These are phyloP conservation scores for Drosophila gunungcola DNA, from an alignment of 1,140 invertebrate genomes.

Conservation along the genomic window DNA sequence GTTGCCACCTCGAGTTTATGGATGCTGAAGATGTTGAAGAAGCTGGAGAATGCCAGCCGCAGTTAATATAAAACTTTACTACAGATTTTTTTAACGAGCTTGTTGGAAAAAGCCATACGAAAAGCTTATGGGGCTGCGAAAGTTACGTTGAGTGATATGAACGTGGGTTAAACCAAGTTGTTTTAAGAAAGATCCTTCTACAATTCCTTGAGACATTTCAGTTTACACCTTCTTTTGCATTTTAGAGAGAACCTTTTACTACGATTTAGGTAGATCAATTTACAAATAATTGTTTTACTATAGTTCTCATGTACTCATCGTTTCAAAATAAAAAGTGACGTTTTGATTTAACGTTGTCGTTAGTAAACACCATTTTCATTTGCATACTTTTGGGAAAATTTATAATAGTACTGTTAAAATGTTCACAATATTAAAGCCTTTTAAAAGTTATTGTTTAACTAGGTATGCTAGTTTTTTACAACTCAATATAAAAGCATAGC, in stretches of 20 bases:
- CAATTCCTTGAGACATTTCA: background rate
- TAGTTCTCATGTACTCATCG: too few species aligned
- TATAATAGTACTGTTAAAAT: too few species aligned
- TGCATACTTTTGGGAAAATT: background rate
- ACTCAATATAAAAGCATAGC: too few species aligned
- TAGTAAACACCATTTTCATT: background rate
- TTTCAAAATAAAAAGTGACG: too few species aligned
- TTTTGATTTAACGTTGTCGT: too few species aligned
- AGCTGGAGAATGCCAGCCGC: constrained; percentile 19
- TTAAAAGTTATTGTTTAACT: too few species aligned
- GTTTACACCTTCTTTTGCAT: too few species aligned
- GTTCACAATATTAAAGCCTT: too few species aligned
- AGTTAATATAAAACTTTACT: constrained; percentile 24
- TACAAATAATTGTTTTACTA: too few species aligned
- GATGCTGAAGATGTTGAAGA: constrained; percentile 11
- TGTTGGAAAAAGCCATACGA: constrained; percentile 5
- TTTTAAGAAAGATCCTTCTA: background rate
- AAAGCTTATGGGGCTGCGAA: background rate
- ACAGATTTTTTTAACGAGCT: constrained; percentile 32
- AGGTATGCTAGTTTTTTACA: too few species aligned
- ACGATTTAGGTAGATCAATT: too few species aligned
- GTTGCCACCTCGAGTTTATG: constrained; percentile 50
- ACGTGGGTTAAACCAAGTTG: background rate
- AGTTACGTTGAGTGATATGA: constrained; percentile 25
- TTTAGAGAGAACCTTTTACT: too few species aligned